Base-by-base conservation (phyloP, 1,140 invertebrate genomes). In the Zaprionus gabonicus region DNA sequence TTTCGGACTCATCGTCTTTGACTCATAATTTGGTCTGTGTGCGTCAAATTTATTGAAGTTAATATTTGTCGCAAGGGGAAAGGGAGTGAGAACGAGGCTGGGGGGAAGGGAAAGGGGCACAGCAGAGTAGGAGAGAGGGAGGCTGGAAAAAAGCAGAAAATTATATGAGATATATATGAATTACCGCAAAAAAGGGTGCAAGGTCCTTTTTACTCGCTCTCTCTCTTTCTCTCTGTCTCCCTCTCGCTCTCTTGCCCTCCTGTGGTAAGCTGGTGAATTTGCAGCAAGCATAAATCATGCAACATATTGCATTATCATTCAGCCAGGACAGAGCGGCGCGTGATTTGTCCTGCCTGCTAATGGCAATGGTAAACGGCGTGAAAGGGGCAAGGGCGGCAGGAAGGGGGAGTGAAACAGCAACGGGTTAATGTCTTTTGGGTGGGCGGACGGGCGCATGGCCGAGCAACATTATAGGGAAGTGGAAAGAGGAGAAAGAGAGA, bases 261-360 rank as follows among this genome's bases (percentile, higher is more conserved):
- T n/a, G 44, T 1, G 25, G 20, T 20, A 23, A 38, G 25, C 53
- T 34, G 59, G 46, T 17, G 58, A 55, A 67, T 64, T 58, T 64
- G 76, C 56, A 78, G 77, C 67, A 57, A 76, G 71, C 81, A 91
- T 91, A 91, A 91, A 91, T 91, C 88, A 91, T 91, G 88, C 87
- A 91, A 87, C 88, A 91, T 91, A 91, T 91, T 91, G 88, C 88
- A 91, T 91, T 91, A 91, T 91, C 88, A 91, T 91, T 36, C 68
- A 41, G 58, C 49, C 17, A 34, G 53, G 10, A 67, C 38, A 68
- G 41, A 64, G 41, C 41, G 58, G 34, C 36, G 65, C 68, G 60
- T 66, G 70, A 76, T 76, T 76, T 76, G 70, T 76, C 46, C 67
- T 49, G 69, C 49, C 69, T 62, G 63, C 69, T 72, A 72, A 72